Conservation (phyloP, 2,888 invertebrate species). For the Eupithecia insigniata region DNA sequence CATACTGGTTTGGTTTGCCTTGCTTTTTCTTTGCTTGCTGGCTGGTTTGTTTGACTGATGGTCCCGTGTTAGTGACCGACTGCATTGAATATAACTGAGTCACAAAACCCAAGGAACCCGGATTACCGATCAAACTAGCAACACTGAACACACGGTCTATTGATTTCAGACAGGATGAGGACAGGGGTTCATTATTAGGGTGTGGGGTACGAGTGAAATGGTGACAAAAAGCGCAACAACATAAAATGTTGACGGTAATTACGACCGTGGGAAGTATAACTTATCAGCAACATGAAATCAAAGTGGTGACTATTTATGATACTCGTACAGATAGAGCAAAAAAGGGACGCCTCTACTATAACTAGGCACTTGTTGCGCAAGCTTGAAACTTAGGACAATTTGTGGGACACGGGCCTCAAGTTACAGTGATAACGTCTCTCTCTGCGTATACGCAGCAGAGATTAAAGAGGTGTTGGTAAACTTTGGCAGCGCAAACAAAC, state of each 20-base stretch:
- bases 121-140: slow-evolving; percentile 70
- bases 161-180: slow-evolving; percentile 64
- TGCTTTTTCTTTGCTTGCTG: slow-evolving; percentile 21
- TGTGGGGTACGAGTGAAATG: slow-evolving; percentile 45
- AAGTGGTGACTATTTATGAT: slow-evolving; percentile 16
- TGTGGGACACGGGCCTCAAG: slow-evolving; percentile 73
- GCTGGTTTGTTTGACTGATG: slow-evolving; percentile 52
- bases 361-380: slow-evolving; percentile 76
- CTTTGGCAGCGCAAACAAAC: slow-evolving; percentile 58
- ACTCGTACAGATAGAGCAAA: slow-evolving; percentile 47
- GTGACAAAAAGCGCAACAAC: slow-evolving; percentile 30
- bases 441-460: slow-evolving; percentile 59
- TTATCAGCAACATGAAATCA: slow-evolving; percentile 14
- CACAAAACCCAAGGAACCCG: slow-evolving; percentile 75
- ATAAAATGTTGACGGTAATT: slow-evolving; percentile 22
- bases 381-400: slow-evolving; percentile 71
- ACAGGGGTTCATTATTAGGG: slow-evolving; percentile 55
- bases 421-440: slow-evolving; percentile 77
- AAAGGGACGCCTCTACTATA: slow-evolving; percentile 57
- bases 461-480: slow-evolving; percentile 59
- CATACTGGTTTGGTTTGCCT: slow-evolving; percentile 57
- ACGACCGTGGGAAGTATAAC: slow-evolving; percentile 21
- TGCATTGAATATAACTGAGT: slow-evolving; percentile 71
- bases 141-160: slow-evolving; percentile 69
- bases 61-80: slow-evolving; percentile 63